Evolutionary conservation across 1,140 invertebrate species (phyloP), one percentile per base, ranked within the genome.

Genomic region (Drosophila sucinea): DNA sequence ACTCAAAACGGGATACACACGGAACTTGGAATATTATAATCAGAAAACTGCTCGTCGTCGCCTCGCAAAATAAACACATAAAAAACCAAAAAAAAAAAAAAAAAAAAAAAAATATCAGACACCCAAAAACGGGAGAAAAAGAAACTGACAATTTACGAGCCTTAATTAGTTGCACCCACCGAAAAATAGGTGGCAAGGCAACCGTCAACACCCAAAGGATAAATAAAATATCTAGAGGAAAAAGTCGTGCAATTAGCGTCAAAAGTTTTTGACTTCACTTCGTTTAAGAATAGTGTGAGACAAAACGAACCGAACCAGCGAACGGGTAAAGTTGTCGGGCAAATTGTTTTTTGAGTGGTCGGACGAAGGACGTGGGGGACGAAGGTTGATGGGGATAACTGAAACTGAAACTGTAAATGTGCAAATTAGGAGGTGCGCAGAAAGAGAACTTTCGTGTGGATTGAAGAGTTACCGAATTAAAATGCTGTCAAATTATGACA

Each of bases 261-360:
- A 74, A 72, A 74, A 10, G 72, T 72, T 72, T 51, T 33, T 33
- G 60, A 29, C 17, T 54, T 67, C 29, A 55, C 41, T 67, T 23
- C 25, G 29, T 66, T 56, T 44, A 56, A 60, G 40, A 35, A 57
- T 23, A 44, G 56, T 38, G 10, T 23, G 56, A 55, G 54, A 33
- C 44, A 32, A 60, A 44, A 44, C 41, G 6, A 38, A 38, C 5
- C 6, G 8, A 0, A 41, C 1, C 38, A 41, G 25, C 11, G 11
- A 23, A 27, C 60, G 40, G 40, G 23, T 38, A 65, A 71, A 71
- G 38, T 74, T 74, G 51, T 58, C 17, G 47, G 77, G 81, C 58
- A 85, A 85, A 81, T 85, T 86, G 73, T 83, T 77, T 77, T 77
- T 77, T 77, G 67, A 77, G 73, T 77, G 73, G 73, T 29, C 44